Evolutionary conservation across 2,113 vertebrate genomes (phyloP).

Genomic region (Promerops cafer): DNA sequence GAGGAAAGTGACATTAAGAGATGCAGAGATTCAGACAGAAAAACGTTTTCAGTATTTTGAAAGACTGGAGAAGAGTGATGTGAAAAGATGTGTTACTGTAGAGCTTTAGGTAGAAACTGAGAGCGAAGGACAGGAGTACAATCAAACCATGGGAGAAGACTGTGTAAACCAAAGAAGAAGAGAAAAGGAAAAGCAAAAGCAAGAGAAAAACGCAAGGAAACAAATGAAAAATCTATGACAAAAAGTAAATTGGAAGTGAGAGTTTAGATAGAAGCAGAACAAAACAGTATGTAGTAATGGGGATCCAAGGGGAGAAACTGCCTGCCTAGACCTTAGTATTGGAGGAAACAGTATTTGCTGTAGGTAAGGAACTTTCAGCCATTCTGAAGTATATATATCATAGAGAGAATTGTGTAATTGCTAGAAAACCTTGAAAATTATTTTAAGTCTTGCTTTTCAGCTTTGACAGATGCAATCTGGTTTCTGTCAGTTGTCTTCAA

Average conservation of each 20-base stretch:
- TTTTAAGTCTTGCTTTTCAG: background rate
- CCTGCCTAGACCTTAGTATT: background rate
- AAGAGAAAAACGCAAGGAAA: background rate
- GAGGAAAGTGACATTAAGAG: background rate
- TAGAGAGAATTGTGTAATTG: background rate
- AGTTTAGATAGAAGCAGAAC: background rate
- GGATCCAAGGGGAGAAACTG: background rate
- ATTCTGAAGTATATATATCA: background rate
- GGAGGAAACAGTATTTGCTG: background rate
- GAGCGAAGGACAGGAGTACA: background rate
- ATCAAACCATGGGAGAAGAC: background rate
- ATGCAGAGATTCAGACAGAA: background rate
- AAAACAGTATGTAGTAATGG: background rate
- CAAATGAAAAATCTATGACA: background rate
- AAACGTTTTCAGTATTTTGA: background rate
- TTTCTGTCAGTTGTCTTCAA: conserved; percentile 22
- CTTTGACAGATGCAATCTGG: conserved; percentile 42
- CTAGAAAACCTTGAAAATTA: background rate
- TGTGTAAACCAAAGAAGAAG: background rate
- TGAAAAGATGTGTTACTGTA: background rate
- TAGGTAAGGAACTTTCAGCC: background rate
- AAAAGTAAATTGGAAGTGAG: background rate
- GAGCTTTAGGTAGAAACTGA: background rate
- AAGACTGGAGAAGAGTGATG: background rate
- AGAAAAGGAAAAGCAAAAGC: background rate